Percentiles rank a stretch among this genome's conserved stretches.
Conservation (phyloP, 2,888 invertebrate genomes). For the Matsumyia berberina region DNA sequence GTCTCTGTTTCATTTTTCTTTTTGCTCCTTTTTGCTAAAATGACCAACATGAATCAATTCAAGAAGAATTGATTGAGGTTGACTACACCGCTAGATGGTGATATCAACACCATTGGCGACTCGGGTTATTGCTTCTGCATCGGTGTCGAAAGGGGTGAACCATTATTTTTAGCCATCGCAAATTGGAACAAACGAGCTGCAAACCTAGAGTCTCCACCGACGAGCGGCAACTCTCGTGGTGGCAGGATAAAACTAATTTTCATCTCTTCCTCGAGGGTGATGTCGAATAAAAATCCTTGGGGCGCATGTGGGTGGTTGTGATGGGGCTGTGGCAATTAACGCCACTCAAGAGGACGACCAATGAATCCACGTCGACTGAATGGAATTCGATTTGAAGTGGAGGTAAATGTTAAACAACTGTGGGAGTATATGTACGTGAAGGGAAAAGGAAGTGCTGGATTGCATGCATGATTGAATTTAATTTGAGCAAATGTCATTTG, state of each 20-base stretch:
- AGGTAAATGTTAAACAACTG: constrained; percentile 45
- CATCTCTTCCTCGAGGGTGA: constrained; percentile 42
- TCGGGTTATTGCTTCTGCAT: constrained; percentile 19
- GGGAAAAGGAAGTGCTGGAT: background rate
- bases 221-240: constrained; percentile 4
- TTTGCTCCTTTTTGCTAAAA: constrained; percentile 45
- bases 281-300: constrained; percentile 29
- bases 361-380: constrained; percentile 47
- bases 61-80: constrained; percentile 67
- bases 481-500: constrained; percentile 27
- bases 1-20: constrained; percentile 20
- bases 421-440: background rate
- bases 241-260: constrained; percentile 63
- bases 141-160: constrained; percentile 48
- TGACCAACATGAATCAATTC: constrained; percentile 66
- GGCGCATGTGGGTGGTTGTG: constrained; percentile 25
- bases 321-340: constrained; percentile 49
- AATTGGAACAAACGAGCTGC: constrained; percentile 75
- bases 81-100: constrained; percentile 28
- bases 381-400: constrained; percentile 56
- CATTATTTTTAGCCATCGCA: constrained; percentile 73
- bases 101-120: constrained; percentile 7
- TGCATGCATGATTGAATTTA: constrained; percentile 46
- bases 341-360: constrained; percentile 53
- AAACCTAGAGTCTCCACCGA: constrained; percentile 22